Percentiles rank a stretch among this genome's conserved stretches.
Evolutionary conservation across 2,113 vertebrate species (phyloP).

Genomic region (Myiagra hebetior): DNA sequence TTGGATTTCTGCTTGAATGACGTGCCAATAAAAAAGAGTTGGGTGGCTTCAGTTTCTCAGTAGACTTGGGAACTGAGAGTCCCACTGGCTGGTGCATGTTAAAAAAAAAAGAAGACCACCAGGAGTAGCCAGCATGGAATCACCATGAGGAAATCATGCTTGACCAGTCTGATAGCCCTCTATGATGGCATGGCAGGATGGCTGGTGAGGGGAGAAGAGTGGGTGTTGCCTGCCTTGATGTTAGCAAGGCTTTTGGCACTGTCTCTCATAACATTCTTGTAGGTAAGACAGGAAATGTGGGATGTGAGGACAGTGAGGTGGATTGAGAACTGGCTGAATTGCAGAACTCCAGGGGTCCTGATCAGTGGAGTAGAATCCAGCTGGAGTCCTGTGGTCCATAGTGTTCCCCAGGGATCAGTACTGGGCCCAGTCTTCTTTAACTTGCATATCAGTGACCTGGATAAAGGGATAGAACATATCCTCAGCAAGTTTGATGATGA

Average conservation of each 20-base stretch:
- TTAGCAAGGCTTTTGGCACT: neutral
- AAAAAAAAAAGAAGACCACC: neutral
- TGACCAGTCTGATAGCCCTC: neutral
- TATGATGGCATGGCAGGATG: neutral
- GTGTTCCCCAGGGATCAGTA: neutral
- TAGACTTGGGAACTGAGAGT: neutral
- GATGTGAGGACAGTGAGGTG: neutral
- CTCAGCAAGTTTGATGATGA: neutral
- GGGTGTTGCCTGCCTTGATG: neutral
- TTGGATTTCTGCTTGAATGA: neutral
- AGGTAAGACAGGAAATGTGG: neutral
- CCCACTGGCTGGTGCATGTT: neutral
- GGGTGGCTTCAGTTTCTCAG: neutral
- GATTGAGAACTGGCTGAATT: neutral
- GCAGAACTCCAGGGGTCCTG: neutral
- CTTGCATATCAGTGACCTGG: neutral
- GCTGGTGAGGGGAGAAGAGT: neutral
- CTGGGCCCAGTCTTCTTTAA: neutral
- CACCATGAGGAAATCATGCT: neutral
- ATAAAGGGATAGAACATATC: neutral
- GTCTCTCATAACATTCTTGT: rapidly evolving
- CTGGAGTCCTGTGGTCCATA: neutral
- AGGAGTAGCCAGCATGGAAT: neutral
- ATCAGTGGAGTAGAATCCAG: neutral
- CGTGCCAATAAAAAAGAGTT: neutral